Evolutionary conservation across 2,113 vertebrate species (phyloP), one percentile per base, ranked within the genome.

Genomic region (Sinocyclocheilus anophthalmus): DNA sequence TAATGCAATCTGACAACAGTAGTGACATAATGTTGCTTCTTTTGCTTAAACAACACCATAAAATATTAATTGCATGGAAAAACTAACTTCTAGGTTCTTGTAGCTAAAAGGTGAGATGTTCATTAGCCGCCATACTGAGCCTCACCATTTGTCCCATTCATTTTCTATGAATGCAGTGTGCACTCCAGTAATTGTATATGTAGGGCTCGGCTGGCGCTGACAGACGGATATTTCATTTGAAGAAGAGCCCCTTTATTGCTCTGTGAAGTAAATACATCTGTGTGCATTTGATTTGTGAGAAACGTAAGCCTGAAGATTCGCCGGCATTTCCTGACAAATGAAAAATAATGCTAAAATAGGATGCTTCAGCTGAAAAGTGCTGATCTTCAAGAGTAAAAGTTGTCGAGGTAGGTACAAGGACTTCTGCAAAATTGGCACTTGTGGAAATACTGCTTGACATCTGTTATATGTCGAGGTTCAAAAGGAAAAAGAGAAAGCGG

Each of bases 391-490:
- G 61, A 63, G 81, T 61, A 59, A 72, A 67, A 24, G 72, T 45
- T 50, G 61, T 72, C 30, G 53, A 86, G 84, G 73, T 26, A 48
- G 70, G 73, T 55, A 77, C 57, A 26, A 37, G 55, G 85, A 67
- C 73, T 77, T 78, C 73, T 82, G 37, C 26, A 22, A 84, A 86
- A 88, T 57, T 83, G 73, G 42, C 81, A 86, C 81, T 81, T 65
- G 63, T 69, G 67, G 72, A 88, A 84, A 88, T 18, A 72, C 73
- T 6, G 16, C 55, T 45, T 84, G 75, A 83, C 53, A 65, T 39
- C 84, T 67, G 42, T 57, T 65, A 79, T 65, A 9, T 45, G 67
- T 57, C n/a, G 13, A 30, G n/a, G 53, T 77, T 24, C 4, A 48
- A 45, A 24, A 61, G 30, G 10, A 75, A 69, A 37, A n/a, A 24